A percentile compares a stretch with the other conserved stretches of the same genome.
Conservation (phyloP, 2,113 vertebrate species). For the Semicossyphus pulcher region DNA sequence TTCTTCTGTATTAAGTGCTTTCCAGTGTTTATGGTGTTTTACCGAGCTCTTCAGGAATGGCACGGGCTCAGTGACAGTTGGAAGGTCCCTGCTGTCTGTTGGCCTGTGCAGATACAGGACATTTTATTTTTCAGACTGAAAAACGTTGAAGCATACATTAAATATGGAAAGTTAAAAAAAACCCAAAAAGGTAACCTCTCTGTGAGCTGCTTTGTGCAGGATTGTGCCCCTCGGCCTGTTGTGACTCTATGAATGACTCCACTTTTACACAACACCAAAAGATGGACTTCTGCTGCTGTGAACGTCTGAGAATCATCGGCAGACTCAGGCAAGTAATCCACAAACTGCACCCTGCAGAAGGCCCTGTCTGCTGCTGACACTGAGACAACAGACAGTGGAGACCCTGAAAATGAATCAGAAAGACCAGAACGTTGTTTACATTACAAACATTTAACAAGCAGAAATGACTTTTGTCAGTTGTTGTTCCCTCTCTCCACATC, state of each 20-base stretch:
- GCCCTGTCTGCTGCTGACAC: slow-evolving; percentile 75
- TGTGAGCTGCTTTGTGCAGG: slow-evolving; percentile 64
- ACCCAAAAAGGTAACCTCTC: slow-evolving; percentile 82
- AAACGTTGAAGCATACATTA: not conserved
- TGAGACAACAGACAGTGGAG: slow-evolving; percentile 80
- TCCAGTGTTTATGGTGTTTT: not conserved
- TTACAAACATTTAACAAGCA: not conserved
- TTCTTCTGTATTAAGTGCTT: not conserved
- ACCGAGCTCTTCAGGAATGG: slow-evolving; percentile 71
- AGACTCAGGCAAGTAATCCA: slow-evolving; percentile 57
- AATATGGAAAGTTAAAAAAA: not conserved
- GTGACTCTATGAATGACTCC: slow-evolving; percentile 82
- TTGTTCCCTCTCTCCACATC: too few relatives aligned
- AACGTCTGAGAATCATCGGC: slow-evolving; percentile 24
- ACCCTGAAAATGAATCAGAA: slow-evolving; percentile 73
- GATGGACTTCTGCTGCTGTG: slow-evolving; percentile 58
- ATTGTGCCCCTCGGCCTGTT: slow-evolving; percentile 33
- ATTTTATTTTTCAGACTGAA: not conserved
- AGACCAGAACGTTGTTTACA: not conserved
- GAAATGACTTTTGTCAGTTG: too few relatives aligned
- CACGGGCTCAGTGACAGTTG: slow-evolving; percentile 44
- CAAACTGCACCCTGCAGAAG: slow-evolving; percentile 83
- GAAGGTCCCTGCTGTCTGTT: slow-evolving; percentile 47
- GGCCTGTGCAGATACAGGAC: slow-evolving; percentile 44
- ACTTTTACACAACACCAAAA: slow-evolving; percentile 84